These are phyloP conservation scores for Colletes collaris DNA, from an alignment of 2,888 invertebrate genomes.

Conservation along the genomic window DNA sequence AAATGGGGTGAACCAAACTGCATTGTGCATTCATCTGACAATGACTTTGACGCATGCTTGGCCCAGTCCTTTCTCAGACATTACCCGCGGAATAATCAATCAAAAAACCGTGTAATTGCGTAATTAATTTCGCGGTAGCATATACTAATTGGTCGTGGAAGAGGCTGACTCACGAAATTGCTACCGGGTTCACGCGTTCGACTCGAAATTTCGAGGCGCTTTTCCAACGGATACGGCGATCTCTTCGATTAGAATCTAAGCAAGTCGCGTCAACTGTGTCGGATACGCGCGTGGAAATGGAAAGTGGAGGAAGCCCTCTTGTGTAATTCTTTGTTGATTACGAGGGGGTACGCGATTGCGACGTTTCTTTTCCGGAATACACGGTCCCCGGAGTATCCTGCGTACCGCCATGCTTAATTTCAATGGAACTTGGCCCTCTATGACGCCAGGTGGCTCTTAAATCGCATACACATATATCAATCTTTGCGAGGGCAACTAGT, in stretches of 20 bases:
- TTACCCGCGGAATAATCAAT: conserved; percentile 33
- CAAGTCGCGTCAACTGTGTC: conserved; percentile 66
- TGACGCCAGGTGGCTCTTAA: no score
- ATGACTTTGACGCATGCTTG: conserved; percentile 31
- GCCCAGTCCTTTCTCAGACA: conserved; percentile 27
- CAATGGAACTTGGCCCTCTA: conserved; percentile 1
- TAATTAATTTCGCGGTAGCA: conserved; percentile 65
- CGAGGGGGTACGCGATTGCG: conserved; percentile 51
- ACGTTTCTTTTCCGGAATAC: conserved; percentile 67
- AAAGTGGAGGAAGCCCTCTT: conserved; percentile 76
- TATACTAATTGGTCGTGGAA: conserved; percentile 63
- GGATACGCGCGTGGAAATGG: conserved; percentile 75
- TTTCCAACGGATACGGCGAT: conserved; percentile 67
- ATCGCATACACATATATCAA: no score
- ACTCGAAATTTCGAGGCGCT: conserved; percentile 44
- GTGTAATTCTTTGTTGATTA: conserved; percentile 67
- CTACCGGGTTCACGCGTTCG: conserved; percentile 29
- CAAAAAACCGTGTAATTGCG: conserved; percentile 58
- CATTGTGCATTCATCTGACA: conserved; percentile 28
- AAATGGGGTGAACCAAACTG: neutral
- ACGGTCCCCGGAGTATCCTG: conserved; percentile 28
- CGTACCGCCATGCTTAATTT: conserved; percentile 19
- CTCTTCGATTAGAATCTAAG: conserved; percentile 67
- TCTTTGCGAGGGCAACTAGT: no score
- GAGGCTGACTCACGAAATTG: conserved; percentile 35